These are phyloP conservation scores for Brachyptera putata DNA, from an alignment of 2,888 invertebrate species.

Conservation along the genomic window DNA sequence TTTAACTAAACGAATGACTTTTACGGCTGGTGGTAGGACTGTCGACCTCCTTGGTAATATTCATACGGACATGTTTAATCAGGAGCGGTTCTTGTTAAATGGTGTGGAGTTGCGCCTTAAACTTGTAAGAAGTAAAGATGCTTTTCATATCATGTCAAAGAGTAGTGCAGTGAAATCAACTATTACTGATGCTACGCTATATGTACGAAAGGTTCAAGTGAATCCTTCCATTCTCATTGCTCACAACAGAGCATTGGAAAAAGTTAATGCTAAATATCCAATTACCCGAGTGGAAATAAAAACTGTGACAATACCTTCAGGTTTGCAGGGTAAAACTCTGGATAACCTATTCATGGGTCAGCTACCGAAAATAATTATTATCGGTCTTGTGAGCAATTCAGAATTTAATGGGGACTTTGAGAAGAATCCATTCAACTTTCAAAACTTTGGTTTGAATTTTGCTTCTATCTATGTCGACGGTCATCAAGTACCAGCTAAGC, in stretches of 20 bases:
- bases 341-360: conserved; percentile 29
- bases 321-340: conserved; percentile 19
- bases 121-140: conserved; percentile 32
- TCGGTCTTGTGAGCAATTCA: conserved; percentile 26
- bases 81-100: too few species aligned
- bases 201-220: conserved; percentile 35
- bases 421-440: too few species aligned
- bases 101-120: conserved; percentile 33
- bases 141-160: conserved; percentile 31
- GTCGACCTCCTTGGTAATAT: conserved; percentile 19
- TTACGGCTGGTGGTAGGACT: not conserved
- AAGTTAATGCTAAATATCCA: too few species aligned
- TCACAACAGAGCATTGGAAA: conserved; percentile 35
- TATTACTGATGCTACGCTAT: conserved; percentile 34
- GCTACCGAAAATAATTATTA: conserved; percentile 28
- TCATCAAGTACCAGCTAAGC: too few species aligned
- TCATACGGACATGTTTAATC: too few species aligned
- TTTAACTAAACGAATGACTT: not conserved
- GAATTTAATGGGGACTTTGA: too few species aligned
- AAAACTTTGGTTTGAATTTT: too few species aligned
- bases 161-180: conserved; percentile 27
- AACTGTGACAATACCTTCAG: too few species aligned
- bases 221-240: conserved; percentile 36
- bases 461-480: too few species aligned
- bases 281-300: too few species aligned